Base-by-base conservation (phyloP, 2,888 invertebrate genomes). In the Drosophila prostipennis region DNA sequence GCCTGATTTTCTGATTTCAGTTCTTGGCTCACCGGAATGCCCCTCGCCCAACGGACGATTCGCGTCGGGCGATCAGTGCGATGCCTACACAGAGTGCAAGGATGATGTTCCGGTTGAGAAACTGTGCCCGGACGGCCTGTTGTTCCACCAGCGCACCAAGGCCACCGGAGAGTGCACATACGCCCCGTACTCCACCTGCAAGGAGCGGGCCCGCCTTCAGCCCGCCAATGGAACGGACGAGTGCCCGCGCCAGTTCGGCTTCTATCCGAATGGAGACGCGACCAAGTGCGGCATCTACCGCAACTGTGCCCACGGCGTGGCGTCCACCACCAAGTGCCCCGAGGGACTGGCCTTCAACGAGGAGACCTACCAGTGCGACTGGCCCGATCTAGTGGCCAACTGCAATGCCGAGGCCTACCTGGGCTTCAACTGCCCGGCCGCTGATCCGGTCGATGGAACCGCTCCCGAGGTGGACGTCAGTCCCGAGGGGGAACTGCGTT, bases 291-390 rank as follows among this genome's bases (percentile, higher is more conserved):
- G 96, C 10, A 93, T 94, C 79, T 97, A 96, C 91, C 94, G 95
- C 89, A 97, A 95, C 89, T 97, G 97, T 81, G 96, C 95, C 6
- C 95, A 95, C 74, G 97, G 97, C 7, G 93, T 94, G 6, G 95
- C 95, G 8, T 94, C 93, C 76, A 92, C 94, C 48, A 95, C 96
- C 88, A 94, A 95, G 71, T 97, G 97, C 88, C 97, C 97, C 0
- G 96, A 96, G 87, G 97, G 97, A 19, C 92, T 97, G 42, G 97
- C 97, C 13, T 96, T 95, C 92, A 95, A 94, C 89, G 93, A 94
- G 0, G 94, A 94, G 23, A 94, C 93, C 2, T 96, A 96, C 89
- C 94, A 96, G 53, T 97, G 97, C 90, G 96, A 97, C 76, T 97
- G 97, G 97, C 96, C 97, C 1, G 97, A 97, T 92, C 94, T 95